Evolutionary conservation across 2,113 vertebrate genomes (phyloP).

Genomic region (Hemichromis elongatus): DNA sequence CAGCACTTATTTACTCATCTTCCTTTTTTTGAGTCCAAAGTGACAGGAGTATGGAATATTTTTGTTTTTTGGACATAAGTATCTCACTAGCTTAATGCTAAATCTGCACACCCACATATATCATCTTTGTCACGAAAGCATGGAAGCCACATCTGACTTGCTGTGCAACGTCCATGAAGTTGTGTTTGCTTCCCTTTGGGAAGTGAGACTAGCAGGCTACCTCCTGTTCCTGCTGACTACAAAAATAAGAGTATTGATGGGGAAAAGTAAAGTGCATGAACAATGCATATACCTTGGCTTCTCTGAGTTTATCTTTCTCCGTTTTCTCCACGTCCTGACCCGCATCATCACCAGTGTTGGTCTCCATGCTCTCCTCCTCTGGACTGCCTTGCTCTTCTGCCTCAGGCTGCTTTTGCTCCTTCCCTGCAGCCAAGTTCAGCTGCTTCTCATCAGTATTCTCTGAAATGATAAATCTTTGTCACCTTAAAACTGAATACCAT

Average conservation of each 20-base stretch:
- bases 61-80: neutral
- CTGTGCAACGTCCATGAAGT: neutral
- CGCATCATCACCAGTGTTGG: conserved; percentile 1
- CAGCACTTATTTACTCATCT: neutral
- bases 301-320: conserved; percentile 61
- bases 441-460: conserved; percentile 5
- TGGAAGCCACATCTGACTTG: neutral
- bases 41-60: accelerated
- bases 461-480: neutral
- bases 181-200: neutral
- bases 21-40: neutral
- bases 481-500: accelerated
- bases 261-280: neutral
- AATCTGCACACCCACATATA: neutral
- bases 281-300: conserved; percentile 70
- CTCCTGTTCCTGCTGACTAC: neutral
- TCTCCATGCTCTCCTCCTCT: conserved; percentile 47
- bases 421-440: conserved; percentile 54
- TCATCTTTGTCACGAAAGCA: neutral
- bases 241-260: neutral
- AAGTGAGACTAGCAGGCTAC: neutral
- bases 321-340: conserved; percentile 60
- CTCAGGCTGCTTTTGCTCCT: conserved; percentile 38
- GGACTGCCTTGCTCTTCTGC: conserved; percentile 16
- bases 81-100: neutral